phyloP scores from a whole-genome alignment of 1,140 invertebrate genomes.

The Penaeus indicus region DNA sequence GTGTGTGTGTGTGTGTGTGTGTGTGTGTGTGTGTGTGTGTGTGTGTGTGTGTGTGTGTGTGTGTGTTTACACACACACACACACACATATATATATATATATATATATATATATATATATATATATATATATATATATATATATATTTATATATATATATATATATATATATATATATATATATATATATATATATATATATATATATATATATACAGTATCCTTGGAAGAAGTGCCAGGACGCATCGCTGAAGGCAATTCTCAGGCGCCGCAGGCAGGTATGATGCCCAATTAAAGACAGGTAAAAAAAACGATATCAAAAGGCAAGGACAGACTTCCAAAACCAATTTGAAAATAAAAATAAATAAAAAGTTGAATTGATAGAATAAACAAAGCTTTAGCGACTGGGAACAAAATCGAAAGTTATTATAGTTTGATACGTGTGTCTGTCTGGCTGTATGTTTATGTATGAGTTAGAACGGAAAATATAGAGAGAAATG shows the following conservation, averaged over 20 bases:
- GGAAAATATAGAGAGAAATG: too few species aligned
- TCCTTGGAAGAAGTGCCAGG: too few species aligned
- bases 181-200: conserved; percentile 35
- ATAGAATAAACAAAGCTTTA: too few species aligned
- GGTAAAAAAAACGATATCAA: too few species aligned
- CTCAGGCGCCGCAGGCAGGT: too few species aligned
- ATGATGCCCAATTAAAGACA: too few species aligned
- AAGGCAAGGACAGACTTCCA: too few species aligned
- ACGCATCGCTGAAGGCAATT: too few species aligned
- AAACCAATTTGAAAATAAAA: too few species aligned
- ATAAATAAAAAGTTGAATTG: too few species aligned
- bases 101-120: conserved; percentile 33
- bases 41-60: conserved; percentile 9
- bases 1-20: neutral
- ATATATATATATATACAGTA: conserved; percentile 28
- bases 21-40: neutral
- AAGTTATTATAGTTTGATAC: neutral
- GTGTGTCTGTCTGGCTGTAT: neutral
- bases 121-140: conserved; percentile 39
- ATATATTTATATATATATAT: conserved; percentile 40
- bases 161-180: conserved; percentile 35
- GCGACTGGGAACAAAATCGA: too few species aligned
- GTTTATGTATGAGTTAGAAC: neutral
- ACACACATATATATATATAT: conserved; percentile 21
- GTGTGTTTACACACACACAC: neutral